Evolutionary conservation across 2,888 invertebrate species (phyloP).

Genomic region (Nipponacmea schrenckii): DNA sequence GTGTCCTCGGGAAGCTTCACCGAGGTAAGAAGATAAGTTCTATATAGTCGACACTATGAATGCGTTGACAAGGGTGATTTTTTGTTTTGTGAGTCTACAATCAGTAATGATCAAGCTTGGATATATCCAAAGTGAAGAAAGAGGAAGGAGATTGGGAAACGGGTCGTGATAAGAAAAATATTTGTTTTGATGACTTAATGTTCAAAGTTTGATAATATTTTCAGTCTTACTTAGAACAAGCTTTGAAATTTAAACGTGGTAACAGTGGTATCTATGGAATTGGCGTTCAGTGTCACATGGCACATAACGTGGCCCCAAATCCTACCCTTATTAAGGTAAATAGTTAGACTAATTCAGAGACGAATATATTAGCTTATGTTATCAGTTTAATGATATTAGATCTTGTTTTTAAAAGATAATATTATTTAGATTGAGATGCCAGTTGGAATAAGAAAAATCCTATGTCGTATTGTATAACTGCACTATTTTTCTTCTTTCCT

Average conservation of each 20-base stretch:
- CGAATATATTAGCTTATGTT: background rate
- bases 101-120: no score
- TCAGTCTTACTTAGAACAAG: slow-evolving; percentile 39
- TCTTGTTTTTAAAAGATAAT: no score
- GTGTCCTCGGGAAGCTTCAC: slow-evolving; percentile 18
- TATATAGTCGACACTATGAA: background rate
- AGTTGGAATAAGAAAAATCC: no score
- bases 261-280: slow-evolving; percentile 39
- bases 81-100: no score
- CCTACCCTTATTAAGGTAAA: slow-evolving; percentile 38
- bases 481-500: no score
- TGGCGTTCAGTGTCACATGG: slow-evolving; percentile 44
- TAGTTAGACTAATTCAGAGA: background rate
- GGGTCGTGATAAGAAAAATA: no score
- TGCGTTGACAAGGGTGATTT: no score
- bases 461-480: no score
- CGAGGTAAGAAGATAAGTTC: slow-evolving; percentile 9
- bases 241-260: slow-evolving; percentile 31
- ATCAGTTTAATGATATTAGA: background rate
- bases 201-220: background rate
- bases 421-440: no score
- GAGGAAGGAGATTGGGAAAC: no score
- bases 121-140: no score
- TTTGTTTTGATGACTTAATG: no score
- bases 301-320: slow-evolving; percentile 32